These are phyloP conservation scores for Pristionchus arcanus DNA, from an alignment of 2,888 invertebrate species.

Conservation along the genomic window DNA sequence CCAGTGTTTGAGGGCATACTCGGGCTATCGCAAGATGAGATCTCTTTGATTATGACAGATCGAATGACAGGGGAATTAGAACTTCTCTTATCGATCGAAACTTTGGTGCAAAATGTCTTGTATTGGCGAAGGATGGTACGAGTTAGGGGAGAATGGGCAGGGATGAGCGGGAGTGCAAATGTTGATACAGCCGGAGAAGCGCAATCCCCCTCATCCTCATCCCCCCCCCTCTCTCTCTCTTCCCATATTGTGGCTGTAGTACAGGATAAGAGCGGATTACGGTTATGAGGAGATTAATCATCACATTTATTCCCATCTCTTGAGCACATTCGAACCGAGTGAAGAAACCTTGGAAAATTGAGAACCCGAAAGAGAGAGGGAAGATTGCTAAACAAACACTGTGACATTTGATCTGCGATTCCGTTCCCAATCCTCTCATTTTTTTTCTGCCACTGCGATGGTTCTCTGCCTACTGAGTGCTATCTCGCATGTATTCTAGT, in stretches of 20 bases:
- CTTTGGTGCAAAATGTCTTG: neutral
- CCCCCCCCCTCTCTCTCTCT: neutral
- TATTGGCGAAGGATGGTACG: neutral
- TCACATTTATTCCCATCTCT: neutral
- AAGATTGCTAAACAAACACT: constrained; percentile 21
- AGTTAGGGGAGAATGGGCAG: constrained; percentile 23
- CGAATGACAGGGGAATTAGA: constrained; percentile 18
- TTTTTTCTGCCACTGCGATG: neutral
- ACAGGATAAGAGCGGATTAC: constrained; percentile 12
- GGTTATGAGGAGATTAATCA: constrained; percentile 9
- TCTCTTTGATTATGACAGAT: constrained; percentile 28
- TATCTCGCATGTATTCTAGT: neutral
- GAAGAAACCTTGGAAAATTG: constrained; percentile 29
- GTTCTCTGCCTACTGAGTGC: neutral
- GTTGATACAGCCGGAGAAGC: constrained; percentile 40
- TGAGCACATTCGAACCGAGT: constrained; percentile 19
- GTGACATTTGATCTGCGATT: neutral
- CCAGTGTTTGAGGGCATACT: constrained; percentile 29
- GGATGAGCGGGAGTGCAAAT: constrained; percentile 47
- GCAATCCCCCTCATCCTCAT: neutral
- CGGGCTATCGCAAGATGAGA: constrained; percentile 19
- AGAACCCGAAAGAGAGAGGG: constrained; percentile 10
- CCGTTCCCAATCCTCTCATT: constrained; percentile 30
- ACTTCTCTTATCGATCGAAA: neutral
- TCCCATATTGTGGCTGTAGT: constrained; percentile 26